Evolutionary conservation across 2,797 vertebrate genomes (phyloP).

Genomic region (Neosalanx taihuensis): DNA sequence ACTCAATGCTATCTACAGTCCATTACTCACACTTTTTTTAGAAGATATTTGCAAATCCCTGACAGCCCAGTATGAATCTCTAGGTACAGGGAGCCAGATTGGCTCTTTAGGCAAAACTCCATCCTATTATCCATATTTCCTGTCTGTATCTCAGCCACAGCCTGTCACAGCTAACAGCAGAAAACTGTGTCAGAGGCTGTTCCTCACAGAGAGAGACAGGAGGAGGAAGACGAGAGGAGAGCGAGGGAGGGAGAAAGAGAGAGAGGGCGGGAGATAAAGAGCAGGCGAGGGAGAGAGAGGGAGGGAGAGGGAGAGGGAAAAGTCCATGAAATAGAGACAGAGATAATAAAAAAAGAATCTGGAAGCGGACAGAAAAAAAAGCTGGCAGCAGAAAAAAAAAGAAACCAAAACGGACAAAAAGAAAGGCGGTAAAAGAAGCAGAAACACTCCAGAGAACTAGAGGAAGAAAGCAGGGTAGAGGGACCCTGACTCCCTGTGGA

Average conservation of each 20-base stretch:
- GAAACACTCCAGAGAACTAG: neutral
- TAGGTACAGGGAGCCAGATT: neutral
- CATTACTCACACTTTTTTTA: too few relatives aligned
- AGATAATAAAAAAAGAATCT: neutral
- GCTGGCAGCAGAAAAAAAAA: too few relatives aligned
- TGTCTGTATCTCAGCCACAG: neutral
- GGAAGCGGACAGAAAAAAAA: too few relatives aligned
- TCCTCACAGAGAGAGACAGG: neutral
- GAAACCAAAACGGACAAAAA: too few relatives aligned
- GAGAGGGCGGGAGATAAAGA: neutral
- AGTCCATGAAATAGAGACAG: neutral
- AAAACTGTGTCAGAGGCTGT: neutral
- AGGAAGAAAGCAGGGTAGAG: too few relatives aligned
- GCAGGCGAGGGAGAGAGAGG: slow-evolving; percentile 1
- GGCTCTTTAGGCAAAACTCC: slow-evolving; percentile 1
- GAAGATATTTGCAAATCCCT: neutral
- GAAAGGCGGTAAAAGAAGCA: neutral
- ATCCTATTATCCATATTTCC: slow-evolving; percentile 5
- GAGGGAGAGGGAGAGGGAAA: neutral
- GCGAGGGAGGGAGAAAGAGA: neutral
- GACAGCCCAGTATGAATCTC: neutral
- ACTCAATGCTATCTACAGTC: too few relatives aligned
- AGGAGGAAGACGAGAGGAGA: neutral
- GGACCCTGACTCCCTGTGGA: neutral
- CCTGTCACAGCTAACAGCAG: too few relatives aligned